A percentile compares a stretch with the other conserved stretches of the same genome.
Conservation (phyloP, 2,113 vertebrate genomes). For the Ictalurus punctatus region DNA sequence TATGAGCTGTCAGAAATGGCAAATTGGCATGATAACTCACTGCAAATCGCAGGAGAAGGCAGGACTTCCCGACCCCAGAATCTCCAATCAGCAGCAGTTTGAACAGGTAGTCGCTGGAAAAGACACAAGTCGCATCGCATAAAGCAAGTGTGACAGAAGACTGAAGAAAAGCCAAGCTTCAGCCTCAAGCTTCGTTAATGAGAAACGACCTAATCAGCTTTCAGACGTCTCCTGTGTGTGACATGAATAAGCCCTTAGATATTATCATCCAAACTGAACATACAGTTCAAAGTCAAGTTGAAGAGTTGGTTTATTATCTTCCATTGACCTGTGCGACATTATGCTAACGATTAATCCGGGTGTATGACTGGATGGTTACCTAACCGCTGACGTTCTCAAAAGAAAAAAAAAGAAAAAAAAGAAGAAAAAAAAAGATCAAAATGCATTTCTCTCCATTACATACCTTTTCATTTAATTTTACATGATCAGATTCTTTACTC, state of each 20-base stretch:
- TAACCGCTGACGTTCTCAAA: neutral
- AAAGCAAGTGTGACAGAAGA: neutral
- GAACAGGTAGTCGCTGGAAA: slow-evolving; percentile 97
- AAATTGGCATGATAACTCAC: slow-evolving; percentile 75
- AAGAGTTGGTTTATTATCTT: neutral
- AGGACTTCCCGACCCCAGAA: slow-evolving; percentile 97
- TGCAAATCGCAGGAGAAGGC: slow-evolving; percentile 96
- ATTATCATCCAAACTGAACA: neutral
- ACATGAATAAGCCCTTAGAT: neutral
- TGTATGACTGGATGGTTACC: neutral
- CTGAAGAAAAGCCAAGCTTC: neutral
- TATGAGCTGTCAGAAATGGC: neutral
- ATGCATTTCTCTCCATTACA: neutral
- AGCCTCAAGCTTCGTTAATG: neutral
- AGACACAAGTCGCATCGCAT: slow-evolving; percentile 22
- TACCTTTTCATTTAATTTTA: neutral
- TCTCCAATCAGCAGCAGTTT: slow-evolving; percentile 98
- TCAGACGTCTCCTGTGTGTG: neutral
- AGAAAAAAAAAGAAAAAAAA: too few relatives aligned
- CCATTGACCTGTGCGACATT: neutral
- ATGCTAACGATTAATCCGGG: neutral
- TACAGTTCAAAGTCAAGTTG: neutral
- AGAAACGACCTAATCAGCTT: neutral
- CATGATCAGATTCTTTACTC: neutral
- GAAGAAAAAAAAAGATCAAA: too few relatives aligned